Base-by-base conservation (phyloP, 2,113 vertebrate genomes). In the Sapayoa aenigma region DNA sequence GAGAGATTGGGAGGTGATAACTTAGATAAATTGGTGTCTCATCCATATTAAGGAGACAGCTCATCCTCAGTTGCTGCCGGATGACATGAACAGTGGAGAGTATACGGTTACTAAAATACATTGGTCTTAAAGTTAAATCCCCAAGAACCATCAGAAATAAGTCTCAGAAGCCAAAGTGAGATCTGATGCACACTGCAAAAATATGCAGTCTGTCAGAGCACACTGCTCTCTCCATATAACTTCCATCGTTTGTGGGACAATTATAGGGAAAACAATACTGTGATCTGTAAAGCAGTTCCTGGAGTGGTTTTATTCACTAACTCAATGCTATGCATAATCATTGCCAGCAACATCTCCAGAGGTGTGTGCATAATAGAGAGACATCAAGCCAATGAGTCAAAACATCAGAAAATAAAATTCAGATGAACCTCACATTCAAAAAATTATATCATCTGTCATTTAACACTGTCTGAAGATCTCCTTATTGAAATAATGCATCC, bases 301-400 rank as follows among this genome's bases (percentile, higher is more conserved):
- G 93, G 52, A 82, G 88, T 85, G 89, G 93, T 93, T 97, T 97
- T 97, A 97, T 97, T 96, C 96, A 95, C 95, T 95, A 79, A 77
- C 94, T 97, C 95, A 90, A 84, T 94, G 94, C 90, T 93, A 93
- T 89, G 90, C 87, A 84, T 95, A 96, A 96, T 96, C 93, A 83
- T 95, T 95, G 94, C 97, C 90, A 96, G 95, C 92, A 96, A 96
- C 93, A 89, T 95, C 97, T 94, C 95, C 91, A 95, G 94, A 95
- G 91, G 94, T 93, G 88, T 96, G 96, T 65, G 94, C 93, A 90
- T 97, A 97, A 96, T 96, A 92, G 91, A 95, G 95, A 94, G 66
- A 91, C 93, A 97, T 97, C 94, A 97, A 97, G 94, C 93, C 97
- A 97, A 95, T 97, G 97, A 97, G 94, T 97, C 96, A 97, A 97